Evolutionary conservation across 2,797 vertebrate genomes (phyloP), one percentile per base, ranked within the genome.

Genomic region (Danio kyathit): DNA sequence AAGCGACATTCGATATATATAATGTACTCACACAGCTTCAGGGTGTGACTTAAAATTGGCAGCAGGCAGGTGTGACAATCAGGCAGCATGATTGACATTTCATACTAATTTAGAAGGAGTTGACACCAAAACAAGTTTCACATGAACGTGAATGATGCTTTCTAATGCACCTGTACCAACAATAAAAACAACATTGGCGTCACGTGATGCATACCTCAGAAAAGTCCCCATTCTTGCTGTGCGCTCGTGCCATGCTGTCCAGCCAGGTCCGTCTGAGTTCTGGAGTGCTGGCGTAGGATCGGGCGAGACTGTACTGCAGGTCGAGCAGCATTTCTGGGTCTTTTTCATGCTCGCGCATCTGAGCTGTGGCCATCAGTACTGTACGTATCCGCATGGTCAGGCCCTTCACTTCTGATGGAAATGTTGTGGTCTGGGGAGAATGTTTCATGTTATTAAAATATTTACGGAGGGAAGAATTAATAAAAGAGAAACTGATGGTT

Each of bases 241-340:
- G 98, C 6, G 98, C 97, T 82, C 97, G 96, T 78, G 97, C 97
- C 97, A 99, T 99, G 88, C 97, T 99, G 91, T 99, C 97, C 71
- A 99, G 91, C 98, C 98, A 99, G 0, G 98, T 99, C 29, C 98
- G 96, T 12, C 98, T 92, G 16, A 99, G 96, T 83, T 99, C 97
- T 0, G 97, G 97, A 0, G 97, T 99, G 88, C 96, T 98, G 87
- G 98, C 97, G 0, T 99, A 99, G 19, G 97, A 99, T 52, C 97
- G 96, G 59, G 97, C 97, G 87, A 99, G 93, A 77, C 97, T 99
- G 90, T 98, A 98, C 88, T 99, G 97, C 2, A 99, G 95, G 90
- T 99, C 97, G 76, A 99, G 91, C 82, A 99, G 84, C 97, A 99
- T 99, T 91, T 99, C 97, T 0, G 97, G 98, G 87, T 99, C 97